Evolutionary conservation across 2,888 invertebrate genomes (phyloP).

Genomic region (Parnassius mnemosyne): DNA sequence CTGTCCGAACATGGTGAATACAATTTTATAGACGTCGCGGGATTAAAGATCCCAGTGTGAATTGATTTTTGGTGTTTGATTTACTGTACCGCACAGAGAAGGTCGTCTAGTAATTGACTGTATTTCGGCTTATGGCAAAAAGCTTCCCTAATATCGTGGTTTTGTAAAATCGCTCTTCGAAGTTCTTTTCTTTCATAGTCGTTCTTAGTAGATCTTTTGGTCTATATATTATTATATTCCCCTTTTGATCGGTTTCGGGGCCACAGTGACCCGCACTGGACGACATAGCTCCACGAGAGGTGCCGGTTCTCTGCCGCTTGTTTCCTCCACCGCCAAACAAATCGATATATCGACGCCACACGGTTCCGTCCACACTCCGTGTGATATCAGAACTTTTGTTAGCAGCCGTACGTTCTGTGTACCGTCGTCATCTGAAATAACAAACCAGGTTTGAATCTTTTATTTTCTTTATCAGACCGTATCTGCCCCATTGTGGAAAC

Average conservation of each 20-base stretch:
- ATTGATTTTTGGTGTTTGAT: too few relatives aligned
- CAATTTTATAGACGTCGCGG: too few relatives aligned
- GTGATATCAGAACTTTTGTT: conserved; percentile 93
- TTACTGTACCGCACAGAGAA: too few relatives aligned
- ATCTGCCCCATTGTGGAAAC: too few relatives aligned
- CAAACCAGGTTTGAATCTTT: not conserved
- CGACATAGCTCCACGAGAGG: conserved; percentile 88
- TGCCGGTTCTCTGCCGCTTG: conserved; percentile 63
- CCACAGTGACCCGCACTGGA: conserved; percentile 91
- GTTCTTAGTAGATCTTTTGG: not conserved
- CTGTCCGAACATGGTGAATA: too few relatives aligned
- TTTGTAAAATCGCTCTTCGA: not conserved
- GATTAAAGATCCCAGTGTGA: too few relatives aligned
- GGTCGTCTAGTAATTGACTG: too few relatives aligned
- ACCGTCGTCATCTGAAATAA: conserved; percentile 70
- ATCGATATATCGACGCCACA: conserved; percentile 93
- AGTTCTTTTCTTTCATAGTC: not conserved
- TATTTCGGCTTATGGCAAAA: too few relatives aligned
- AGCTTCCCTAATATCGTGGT: not conserved
- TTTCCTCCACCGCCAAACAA: conserved; percentile 86
- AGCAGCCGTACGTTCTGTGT: conserved; percentile 85
- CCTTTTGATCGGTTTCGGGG: conserved; percentile 93
- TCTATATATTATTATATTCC: conserved; percentile 77
- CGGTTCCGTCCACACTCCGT: conserved; percentile 95
- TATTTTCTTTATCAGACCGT: too few relatives aligned